phyloP scores from a whole-genome alignment of 2,797 vertebrate species.

The Manis javanica region DNA sequence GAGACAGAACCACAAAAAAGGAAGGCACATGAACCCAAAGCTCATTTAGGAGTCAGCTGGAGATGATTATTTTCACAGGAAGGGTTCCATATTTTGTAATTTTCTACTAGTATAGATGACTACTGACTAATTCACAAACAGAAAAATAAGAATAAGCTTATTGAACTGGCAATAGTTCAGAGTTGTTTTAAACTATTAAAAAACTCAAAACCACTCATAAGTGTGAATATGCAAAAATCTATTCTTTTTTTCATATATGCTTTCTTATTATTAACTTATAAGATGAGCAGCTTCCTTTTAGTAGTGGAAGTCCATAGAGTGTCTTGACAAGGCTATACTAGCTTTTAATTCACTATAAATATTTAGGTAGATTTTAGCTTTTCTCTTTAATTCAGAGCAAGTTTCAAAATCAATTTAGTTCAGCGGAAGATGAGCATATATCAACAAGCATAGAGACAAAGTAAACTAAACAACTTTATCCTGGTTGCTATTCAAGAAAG shows the following conservation, averaged over 20 bases:
- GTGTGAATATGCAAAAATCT: background rate
- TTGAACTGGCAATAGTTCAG: background rate
- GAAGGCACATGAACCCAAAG: background rate
- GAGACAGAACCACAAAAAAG: background rate
- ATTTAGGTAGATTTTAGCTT: slow-evolving; percentile 44
- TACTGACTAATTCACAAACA: slow-evolving; percentile 30
- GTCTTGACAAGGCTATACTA: background rate
- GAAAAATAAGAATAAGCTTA: slow-evolving; percentile 22
- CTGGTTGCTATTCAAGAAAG: background rate
- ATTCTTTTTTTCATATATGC: background rate
- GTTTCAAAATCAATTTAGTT: slow-evolving; percentile 44
- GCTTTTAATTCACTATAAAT: slow-evolving; percentile 49
- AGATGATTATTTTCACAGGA: slow-evolving; percentile 18
- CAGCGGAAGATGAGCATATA: background rate
- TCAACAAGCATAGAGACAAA: background rate
- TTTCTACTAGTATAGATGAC: background rate
- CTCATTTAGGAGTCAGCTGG: slow-evolving; percentile 6
- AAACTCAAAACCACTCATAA: background rate
- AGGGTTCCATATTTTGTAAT: background rate
- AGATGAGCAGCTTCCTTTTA: background rate
- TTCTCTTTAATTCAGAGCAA: slow-evolving; percentile 34
- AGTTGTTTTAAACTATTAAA: background rate
- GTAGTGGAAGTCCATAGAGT: background rate
- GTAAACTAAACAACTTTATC: slow-evolving; percentile 20
- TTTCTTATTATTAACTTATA: background rate